Evolutionary conservation across 1,140 invertebrate species (phyloP), one percentile per base, ranked within the genome.

Genomic region (Leptoteleia sp.): DNA sequence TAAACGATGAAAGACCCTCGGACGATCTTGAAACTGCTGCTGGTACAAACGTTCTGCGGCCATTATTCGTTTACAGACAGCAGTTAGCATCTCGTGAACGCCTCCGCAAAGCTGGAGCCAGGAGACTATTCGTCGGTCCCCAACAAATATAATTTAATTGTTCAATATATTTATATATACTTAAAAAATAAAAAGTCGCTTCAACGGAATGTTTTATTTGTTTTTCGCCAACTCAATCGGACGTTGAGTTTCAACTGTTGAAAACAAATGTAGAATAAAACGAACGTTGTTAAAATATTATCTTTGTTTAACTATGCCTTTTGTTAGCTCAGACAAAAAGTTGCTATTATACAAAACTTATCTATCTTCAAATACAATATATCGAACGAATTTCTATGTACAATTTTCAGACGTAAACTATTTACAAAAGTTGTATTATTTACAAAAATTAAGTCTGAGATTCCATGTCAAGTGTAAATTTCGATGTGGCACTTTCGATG

Each of bases 61-160:
- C 88, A 3, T 52, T 89, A 8, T 89, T 89, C 35, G 88, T 89
- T 31, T 89, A 89, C 37, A 79, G 88, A 15, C 88, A 89, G 19
- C 88, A 89, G 62, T 16, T 88, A 17, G 88, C 87, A 0, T 86
- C 87, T 50, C 83, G 84, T 8, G 83, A 88, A 38, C 86, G 87
- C 7, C 13, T 71, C 12, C 85, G 78, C 9, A 83, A 86, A 31
- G 67, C 61, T 25, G 80, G 72, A 33, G 48, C 57, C 13, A 72
- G 67, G 57, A 55, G 70, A 42, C 6, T 48, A n/a, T 64, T 73
- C 16, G 35, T 57, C 4, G 70, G 35, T 1, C 5, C 50, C 0
- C 33, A 11, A 35, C 42, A 64, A 50, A 45, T 17, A 29, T 57
- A 68, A 68, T 16, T 15, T 33, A 33, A 27, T 15, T 35, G 5